Evolutionary conservation across 2,888 invertebrate genomes (phyloP).

Genomic region (Oscheius onirici): DNA sequence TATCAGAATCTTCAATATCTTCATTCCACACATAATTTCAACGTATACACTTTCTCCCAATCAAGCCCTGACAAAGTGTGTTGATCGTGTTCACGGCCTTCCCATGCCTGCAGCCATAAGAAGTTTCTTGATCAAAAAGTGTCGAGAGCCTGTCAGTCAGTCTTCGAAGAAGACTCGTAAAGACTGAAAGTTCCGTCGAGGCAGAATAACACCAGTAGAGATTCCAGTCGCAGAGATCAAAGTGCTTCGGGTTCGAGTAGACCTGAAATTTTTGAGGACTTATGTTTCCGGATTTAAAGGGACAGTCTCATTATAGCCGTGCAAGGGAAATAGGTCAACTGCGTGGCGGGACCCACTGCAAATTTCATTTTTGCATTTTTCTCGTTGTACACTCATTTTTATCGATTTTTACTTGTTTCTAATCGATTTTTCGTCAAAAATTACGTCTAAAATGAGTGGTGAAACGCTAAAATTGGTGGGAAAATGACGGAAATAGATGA

Average conservation of each 20-base stretch:
- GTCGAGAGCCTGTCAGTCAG: slow-evolving; percentile 43
- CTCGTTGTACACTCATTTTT: too few relatives aligned
- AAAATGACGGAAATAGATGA: too few relatives aligned
- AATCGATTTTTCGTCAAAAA: too few relatives aligned
- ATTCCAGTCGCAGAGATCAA: slow-evolving; percentile 58
- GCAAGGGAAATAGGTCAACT: too few relatives aligned
- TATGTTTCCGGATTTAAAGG: neutral
- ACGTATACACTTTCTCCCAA: slow-evolving; percentile 48
- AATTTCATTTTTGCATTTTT: too few relatives aligned
- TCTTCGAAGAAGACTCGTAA: slow-evolving; percentile 38
- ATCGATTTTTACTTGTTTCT: too few relatives aligned
- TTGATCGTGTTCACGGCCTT: slow-evolving; percentile 45
- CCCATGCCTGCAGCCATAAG: slow-evolving; percentile 50
- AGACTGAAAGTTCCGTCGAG: slow-evolving; percentile 36
- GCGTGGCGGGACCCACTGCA: too few relatives aligned
- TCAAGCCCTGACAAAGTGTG: slow-evolving; percentile 44
- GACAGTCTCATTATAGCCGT: neutral
- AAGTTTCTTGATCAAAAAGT: slow-evolving; percentile 42
- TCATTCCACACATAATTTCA: too few relatives aligned
- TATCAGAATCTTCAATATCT: neutral
- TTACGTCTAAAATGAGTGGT: too few relatives aligned
- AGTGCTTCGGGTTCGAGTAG: slow-evolving; percentile 47
- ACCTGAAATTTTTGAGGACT: slow-evolving; percentile 37
- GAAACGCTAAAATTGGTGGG: too few relatives aligned
- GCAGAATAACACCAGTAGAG: slow-evolving; percentile 54